Evolutionary conservation across 2,888 invertebrate species (phyloP), one percentile per base, ranked within the genome.

Genomic region (Synergus japonicus): DNA sequence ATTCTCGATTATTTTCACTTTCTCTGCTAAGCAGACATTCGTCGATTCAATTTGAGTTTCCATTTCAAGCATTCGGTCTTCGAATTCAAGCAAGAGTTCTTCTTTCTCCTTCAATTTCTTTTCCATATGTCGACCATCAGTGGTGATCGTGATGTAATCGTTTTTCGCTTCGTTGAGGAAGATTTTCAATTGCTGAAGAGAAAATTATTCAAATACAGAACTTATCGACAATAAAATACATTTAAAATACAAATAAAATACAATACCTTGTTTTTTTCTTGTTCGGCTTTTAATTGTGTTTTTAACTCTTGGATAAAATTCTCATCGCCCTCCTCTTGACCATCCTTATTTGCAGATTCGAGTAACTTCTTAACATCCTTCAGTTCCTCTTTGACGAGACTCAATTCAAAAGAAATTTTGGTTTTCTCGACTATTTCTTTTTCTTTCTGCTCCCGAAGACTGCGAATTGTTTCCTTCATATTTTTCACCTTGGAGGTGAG

Each of bases 121-220:
- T 44, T 88, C 85, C 76, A 87, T 85, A 37, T 86, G 79, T 29
- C 79, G 78, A 37, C 86, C 84, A 46, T 89, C 85, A 13, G 84
- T 79, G 0, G 86, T 88, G 37, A 90, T 87, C 0, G 77, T 67
- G 49, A 91, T 88, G 43, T 88, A 91, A n/a, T 92, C 92, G 43
- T 89, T 85, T 79, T 92, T 91, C 0, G 92, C 92, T 79, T 91
- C 91, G 67, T 92, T 88, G 7, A 92, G 83, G 58, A 90, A 88
- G 41, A 84, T 76, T 84, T 89, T 92, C 1, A 91, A 80, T 73
- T 86, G 87, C 89, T 91, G 78, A 37, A 84, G 86, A 82, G 43
- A 76, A 18, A 63, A 18, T 63, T 9, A 76, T 67, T 65, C 66
- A 46, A 46, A 29, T 65, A 46, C 60, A 65, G 18, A 49, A 46